phyloP scores from a whole-genome alignment of 2,888 invertebrate genomes.

The Luperina testacea region DNA sequence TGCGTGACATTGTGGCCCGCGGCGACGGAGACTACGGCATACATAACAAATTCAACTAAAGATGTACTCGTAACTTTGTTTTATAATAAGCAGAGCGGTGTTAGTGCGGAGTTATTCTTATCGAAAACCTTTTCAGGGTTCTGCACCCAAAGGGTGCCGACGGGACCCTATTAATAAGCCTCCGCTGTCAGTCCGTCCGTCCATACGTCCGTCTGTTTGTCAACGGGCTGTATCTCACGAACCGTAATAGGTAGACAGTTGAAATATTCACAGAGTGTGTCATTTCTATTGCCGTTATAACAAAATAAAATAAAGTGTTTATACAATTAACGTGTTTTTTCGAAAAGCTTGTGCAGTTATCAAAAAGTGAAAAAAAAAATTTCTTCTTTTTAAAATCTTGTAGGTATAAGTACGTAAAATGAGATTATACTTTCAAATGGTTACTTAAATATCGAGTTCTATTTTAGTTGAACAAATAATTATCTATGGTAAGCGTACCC shows the following conservation, averaged over 20 bases:
- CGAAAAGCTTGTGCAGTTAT: not conserved
- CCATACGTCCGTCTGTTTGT: not conserved
- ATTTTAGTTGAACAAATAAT: slow-evolving; percentile 32
- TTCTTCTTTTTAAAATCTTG: slow-evolving; percentile 20
- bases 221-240: not conserved
- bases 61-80: slow-evolving; percentile 46
- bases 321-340: not conserved
- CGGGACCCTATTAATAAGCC: not conserved
- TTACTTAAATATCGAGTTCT: slow-evolving; percentile 33
- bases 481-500: slow-evolving; percentile 30
- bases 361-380: slow-evolving; percentile 10
- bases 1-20: slow-evolving; percentile 55
- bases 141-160: not conserved
- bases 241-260: not conserved
- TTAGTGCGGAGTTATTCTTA: slow-evolving; percentile 9
- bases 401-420: slow-evolving; percentile 8
- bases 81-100: slow-evolving; percentile 36
- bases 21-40: slow-evolving; percentile 26
- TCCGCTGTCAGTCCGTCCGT: not conserved
- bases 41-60: slow-evolving; percentile 46
- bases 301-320: not conserved
- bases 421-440: slow-evolving; percentile 29
- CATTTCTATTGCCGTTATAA: not conserved
- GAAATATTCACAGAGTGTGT: not conserved
- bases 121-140: not conserved